phyloP scores from a whole-genome alignment of 2,113 vertebrate genomes.

The Sinosuthora webbiana region DNA sequence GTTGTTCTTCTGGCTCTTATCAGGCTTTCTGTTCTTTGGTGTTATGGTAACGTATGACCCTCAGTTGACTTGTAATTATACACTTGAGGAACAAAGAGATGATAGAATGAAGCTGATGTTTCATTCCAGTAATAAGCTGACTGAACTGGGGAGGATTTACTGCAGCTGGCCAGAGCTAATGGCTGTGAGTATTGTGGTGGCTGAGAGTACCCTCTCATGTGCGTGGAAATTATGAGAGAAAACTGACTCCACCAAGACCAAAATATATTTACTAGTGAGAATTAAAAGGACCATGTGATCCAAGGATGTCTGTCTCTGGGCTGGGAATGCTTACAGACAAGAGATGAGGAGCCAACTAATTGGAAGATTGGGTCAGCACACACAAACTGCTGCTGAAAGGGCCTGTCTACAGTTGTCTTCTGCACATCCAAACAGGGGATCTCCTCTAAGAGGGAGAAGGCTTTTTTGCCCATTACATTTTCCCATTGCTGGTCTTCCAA shows the following conservation, averaged over 20 bases:
- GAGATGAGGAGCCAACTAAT: background rate
- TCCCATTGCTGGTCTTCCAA: background rate
- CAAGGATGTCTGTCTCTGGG: background rate
- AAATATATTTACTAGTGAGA: slow-evolving; percentile 31
- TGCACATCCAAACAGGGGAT: background rate
- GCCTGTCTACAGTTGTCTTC: background rate
- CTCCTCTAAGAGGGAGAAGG: background rate
- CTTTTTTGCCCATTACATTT: background rate
- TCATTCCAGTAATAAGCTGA: slow-evolving; percentile 43
- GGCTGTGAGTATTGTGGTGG: slow-evolving; percentile 9
- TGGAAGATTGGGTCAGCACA: slow-evolving; percentile 1
- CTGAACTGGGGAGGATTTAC: slow-evolving; percentile 26
- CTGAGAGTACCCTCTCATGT: background rate
- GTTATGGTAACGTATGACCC: slow-evolving; percentile 40
- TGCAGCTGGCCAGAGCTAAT: slow-evolving; percentile 34
- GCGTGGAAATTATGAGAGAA: slow-evolving; percentile 30
- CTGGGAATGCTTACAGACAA: slow-evolving; percentile 17
- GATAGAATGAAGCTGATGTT: slow-evolving; percentile 5
- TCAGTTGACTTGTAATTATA: slow-evolving; percentile 16
- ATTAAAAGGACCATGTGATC: slow-evolving; percentile 11
- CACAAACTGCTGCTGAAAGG: slow-evolving; percentile 15
- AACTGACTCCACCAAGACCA: slow-evolving; percentile 31
- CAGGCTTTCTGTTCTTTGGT: slow-evolving; percentile 7
- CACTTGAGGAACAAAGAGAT: slow-evolving; percentile 16
- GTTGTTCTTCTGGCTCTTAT: background rate